phyloP scores from a whole-genome alignment of 2,797 vertebrate genomes.

The Paramormyrops hopkinsi region DNA sequence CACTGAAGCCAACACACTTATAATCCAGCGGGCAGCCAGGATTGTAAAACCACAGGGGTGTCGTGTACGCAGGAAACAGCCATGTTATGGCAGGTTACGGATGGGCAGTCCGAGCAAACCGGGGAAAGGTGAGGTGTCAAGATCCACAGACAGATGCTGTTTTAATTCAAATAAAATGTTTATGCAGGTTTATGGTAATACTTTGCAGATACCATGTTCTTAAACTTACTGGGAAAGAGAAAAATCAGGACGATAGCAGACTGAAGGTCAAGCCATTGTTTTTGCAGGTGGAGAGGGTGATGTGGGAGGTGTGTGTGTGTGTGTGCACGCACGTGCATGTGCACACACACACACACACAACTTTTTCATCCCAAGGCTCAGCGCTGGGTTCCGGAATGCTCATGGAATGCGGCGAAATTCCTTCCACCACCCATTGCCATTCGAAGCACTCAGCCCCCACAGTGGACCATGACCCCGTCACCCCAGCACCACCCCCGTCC shows the following conservation, averaged over 20 bases:
- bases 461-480: constrained; percentile 9
- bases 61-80: not conserved
- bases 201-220: not conserved
- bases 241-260: not conserved
- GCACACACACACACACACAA: too few relatives aligned
- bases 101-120: not conserved
- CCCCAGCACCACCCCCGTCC: constrained; percentile 18
- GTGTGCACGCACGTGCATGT: not conserved
- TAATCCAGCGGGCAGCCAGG: not conserved
- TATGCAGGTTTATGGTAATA: not conserved
- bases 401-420: constrained; percentile 45
- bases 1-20: not conserved
- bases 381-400: constrained; percentile 37
- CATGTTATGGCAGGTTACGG: not conserved
- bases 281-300: constrained; percentile 7
- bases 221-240: not conserved
- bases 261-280: constrained; percentile 15
- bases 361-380: constrained; percentile 18
- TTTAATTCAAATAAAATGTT: not conserved
- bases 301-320: not conserved
- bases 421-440: constrained; percentile 31
- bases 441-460: constrained; percentile 24
- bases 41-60: not conserved
- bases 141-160: not conserved
- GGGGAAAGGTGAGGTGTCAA: not conserved